These are phyloP conservation scores for Cheumatopsyche charites DNA, from an alignment of 1,140 invertebrate genomes.

Conservation along the genomic window DNA sequence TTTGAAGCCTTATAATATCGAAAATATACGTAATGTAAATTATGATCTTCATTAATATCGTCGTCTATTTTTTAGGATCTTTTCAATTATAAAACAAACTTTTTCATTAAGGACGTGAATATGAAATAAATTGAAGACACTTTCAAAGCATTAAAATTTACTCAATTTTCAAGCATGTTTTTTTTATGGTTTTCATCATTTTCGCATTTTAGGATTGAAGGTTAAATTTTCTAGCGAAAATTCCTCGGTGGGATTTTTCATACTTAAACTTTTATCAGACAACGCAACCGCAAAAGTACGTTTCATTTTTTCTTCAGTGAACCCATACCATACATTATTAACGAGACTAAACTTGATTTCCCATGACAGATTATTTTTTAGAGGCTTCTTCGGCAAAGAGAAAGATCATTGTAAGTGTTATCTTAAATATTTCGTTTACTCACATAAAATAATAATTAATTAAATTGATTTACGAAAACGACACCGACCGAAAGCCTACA, in stretches of 20 bases:
- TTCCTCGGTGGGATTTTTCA: background rate
- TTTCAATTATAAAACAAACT: background rate
- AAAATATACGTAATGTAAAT: no score
- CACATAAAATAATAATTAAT: no score
- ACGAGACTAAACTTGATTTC: constrained; percentile 3
- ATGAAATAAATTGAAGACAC: background rate
- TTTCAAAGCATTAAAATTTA: background rate
- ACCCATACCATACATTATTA: background rate
- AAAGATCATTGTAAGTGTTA: no score
- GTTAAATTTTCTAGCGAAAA: background rate
- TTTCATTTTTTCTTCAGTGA: background rate
- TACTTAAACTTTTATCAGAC: constrained; percentile 9
- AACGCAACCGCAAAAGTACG: background rate
- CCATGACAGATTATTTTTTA: background rate
- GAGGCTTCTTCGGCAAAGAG: no score
- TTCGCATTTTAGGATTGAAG: background rate
- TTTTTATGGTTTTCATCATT: background rate
- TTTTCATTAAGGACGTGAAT: background rate
- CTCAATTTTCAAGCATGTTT: background rate
- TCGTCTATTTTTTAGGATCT: no score
- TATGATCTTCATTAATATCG: no score
- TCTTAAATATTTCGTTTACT: no score
- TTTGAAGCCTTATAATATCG: no score
- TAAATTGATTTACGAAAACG: no score
- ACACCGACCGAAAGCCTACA: no score